phyloP scores from a whole-genome alignment of 2,888 invertebrate species.

The Chrysolina americana region DNA sequence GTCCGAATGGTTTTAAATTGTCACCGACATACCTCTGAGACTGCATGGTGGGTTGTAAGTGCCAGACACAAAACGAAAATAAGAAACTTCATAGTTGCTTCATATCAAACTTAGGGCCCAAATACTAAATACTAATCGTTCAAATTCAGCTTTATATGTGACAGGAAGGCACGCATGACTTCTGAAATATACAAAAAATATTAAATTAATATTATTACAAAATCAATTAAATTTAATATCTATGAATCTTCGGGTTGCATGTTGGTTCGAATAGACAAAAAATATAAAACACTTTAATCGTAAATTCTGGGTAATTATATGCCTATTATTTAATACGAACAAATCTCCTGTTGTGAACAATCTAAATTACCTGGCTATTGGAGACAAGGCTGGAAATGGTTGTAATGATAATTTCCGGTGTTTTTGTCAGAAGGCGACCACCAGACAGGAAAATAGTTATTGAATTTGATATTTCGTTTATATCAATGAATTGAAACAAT shows the following conservation, averaged over 20 bases:
- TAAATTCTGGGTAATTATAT: constrained; percentile 5
- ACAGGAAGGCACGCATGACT: not conserved
- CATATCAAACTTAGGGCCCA: not conserved
- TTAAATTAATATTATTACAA: constrained; percentile 4
- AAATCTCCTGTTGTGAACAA: not conserved
- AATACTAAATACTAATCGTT: not conserved
- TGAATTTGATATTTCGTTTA: constrained; percentile 8
- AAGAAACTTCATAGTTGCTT: constrained; percentile 27
- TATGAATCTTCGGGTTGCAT: constrained; percentile 4
- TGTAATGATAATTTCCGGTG: constrained; percentile 11
- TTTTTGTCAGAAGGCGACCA: not conserved
- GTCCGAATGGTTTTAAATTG: not conserved
- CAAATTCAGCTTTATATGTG: constrained; percentile 1
- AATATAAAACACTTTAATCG: not conserved
- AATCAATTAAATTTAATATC: constrained; percentile 17
- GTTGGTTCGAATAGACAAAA: not conserved
- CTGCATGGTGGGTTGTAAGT: constrained; percentile 15
- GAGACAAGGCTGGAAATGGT: not conserved
- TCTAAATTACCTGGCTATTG: constrained; percentile 11
- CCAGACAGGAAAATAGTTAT: not conserved
- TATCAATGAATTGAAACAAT: constrained; percentile 15
- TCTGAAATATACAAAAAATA: constrained; percentile 1
- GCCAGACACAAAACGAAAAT: constrained; percentile 34
- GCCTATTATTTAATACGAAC: not conserved
- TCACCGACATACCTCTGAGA: constrained; percentile 29